A percentile compares a stretch with the other conserved stretches of the same genome.
These are phyloP conservation scores for Atta cephalotes DNA, from an alignment of 1,140 invertebrate genomes.

Conservation along the genomic window DNA sequence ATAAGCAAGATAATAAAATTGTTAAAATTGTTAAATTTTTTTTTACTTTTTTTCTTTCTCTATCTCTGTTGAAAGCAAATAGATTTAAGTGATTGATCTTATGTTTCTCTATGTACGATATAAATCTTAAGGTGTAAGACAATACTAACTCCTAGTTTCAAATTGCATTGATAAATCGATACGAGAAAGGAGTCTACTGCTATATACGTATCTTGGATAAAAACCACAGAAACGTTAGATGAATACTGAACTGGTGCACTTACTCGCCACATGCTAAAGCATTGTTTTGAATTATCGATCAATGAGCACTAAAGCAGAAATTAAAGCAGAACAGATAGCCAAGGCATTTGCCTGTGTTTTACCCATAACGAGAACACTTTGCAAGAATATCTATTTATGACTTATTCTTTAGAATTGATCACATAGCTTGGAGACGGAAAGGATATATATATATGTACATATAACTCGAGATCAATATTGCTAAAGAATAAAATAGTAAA, in stretches of 20 bases:
- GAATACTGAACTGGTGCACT: not conserved
- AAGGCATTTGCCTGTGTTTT: constrained; percentile 39
- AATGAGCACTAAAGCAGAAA: not conserved
- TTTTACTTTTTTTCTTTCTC: not conserved
- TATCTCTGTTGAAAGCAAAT: not conserved
- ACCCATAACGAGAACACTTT: constrained; percentile 15
- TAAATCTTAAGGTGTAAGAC: not conserved
- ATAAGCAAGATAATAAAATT: too few relatives aligned
- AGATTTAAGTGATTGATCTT: not conserved
- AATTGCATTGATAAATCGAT: constrained; percentile 25
- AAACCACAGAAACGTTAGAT: constrained; percentile 29
- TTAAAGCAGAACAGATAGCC: constrained; percentile 31
- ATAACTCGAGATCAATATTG: not conserved
- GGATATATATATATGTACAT: not conserved
- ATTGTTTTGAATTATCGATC: constrained; percentile 63
- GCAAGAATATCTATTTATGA: constrained; percentile 3
- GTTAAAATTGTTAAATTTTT: too few relatives aligned
- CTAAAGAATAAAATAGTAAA: not conserved
- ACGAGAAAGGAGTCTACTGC: not conserved
- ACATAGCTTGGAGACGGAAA: not conserved
- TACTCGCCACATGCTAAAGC: not conserved
- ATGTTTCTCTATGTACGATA: not conserved
- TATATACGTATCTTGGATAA: not conserved
- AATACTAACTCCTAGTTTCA: constrained; percentile 11
- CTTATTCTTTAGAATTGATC: not conserved